phyloP scores from a whole-genome alignment of 2,888 invertebrate species.

The Philhelius pedissequus region DNA sequence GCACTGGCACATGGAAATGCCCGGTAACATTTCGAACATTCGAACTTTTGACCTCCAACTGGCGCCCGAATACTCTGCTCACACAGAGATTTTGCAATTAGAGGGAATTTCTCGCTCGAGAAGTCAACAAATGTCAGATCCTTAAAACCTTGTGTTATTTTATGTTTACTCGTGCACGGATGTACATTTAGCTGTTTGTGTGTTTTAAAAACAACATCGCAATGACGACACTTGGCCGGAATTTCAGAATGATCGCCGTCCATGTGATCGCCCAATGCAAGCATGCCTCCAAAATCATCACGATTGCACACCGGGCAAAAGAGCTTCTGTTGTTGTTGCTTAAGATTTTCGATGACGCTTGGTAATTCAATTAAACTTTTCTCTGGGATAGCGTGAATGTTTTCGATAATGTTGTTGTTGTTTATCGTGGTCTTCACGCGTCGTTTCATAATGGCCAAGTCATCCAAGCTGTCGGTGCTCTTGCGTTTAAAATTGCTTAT shows the following conservation, averaged over 20 bases:
- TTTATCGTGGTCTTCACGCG: constrained; percentile 76
- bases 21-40: constrained; percentile 85
- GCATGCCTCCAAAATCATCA: constrained; percentile 82
- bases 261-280: constrained; percentile 83
- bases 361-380: constrained; percentile 38
- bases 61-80: constrained; percentile 83
- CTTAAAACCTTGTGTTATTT: constrained; percentile 81
- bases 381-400: constrained; percentile 54
- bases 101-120: constrained; percentile 88
- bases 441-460: constrained; percentile 72
- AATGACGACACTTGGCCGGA: constrained; percentile 85
- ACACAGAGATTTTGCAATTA: constrained; percentile 87
- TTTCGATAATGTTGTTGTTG: constrained; percentile 71
- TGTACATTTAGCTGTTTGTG: constrained; percentile 86
- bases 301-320: constrained; percentile 84
- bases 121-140: constrained; percentile 90
- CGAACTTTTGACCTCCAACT: constrained; percentile 82
- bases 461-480: constrained; percentile 73
- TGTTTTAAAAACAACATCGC: constrained; percentile 87
- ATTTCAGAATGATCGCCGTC: constrained; percentile 84
- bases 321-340: constrained; percentile 71
- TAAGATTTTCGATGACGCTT: constrained; percentile 32
- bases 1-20: constrained; percentile 87
- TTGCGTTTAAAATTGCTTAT: constrained; percentile 72
- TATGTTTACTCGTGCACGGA: constrained; percentile 80